Percentiles rank a stretch among this genome's conserved stretches.
Conservation (phyloP, 92 coral and sea anemone species). For the Paragorgia papillata region DNA sequence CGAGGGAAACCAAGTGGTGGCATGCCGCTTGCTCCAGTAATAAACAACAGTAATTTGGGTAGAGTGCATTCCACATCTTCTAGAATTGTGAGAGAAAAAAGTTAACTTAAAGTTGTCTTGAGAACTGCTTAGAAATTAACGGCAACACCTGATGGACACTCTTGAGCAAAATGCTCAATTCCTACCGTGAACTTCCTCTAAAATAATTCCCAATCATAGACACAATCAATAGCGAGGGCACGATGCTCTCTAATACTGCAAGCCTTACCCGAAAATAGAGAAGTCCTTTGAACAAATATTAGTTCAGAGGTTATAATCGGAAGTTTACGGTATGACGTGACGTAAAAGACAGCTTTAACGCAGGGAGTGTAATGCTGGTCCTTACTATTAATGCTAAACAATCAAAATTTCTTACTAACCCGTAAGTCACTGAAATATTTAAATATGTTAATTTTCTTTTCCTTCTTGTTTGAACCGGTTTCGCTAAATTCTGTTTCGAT, state of each 20-base stretch:
- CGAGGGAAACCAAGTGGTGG: constrained; percentile 34
- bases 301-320: too few species aligned
- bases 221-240: too few species aligned
- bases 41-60: constrained; percentile 27
- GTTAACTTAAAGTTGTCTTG: neutral
- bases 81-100: neutral
- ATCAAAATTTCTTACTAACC: constrained; percentile 23
- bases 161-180: too few species aligned
- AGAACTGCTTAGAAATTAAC: neutral
- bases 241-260: too few species aligned
- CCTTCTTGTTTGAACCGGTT: constrained; percentile 32
- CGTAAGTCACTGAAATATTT: constrained; percentile 27
- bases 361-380: neutral
- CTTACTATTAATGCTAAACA: too few species aligned
- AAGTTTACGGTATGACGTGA: neutral
- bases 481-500: constrained; percentile 24
- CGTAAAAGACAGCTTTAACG: neutral
- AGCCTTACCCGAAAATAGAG: too few species aligned
- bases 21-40: constrained; percentile 29
- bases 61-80: constrained; percentile 16
- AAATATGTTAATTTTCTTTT: constrained; percentile 18
- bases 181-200: too few species aligned
- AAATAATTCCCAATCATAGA: too few species aligned
- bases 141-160: neutral
- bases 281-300: too few species aligned